Percentiles rank a stretch among this genome's conserved stretches.
phyloP scores from a whole-genome alignment of 2,797 vertebrate genomes.

The Margarornis squamiger region DNA sequence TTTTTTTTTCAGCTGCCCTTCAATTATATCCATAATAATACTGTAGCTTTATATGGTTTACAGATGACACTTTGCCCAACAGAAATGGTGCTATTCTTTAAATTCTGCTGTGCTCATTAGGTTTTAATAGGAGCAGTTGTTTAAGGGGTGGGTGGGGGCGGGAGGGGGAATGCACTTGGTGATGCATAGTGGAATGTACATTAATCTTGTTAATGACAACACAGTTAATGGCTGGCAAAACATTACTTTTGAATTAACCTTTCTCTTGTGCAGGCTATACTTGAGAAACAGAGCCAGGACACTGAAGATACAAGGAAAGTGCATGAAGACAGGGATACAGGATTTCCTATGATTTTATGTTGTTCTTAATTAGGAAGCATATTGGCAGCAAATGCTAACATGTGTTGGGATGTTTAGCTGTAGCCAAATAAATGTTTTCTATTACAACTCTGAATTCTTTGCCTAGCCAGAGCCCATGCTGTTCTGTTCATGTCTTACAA shows the following conservation, averaged over 20 bases:
- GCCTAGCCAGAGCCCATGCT: slow-evolving; percentile 86
- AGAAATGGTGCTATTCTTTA: slow-evolving; percentile 60
- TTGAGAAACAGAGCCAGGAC: slow-evolving; percentile 70
- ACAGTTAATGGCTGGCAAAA: slow-evolving; percentile 76
- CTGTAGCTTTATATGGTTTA: slow-evolving; percentile 59
- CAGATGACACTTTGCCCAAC: slow-evolving; percentile 44
- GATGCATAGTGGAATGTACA: slow-evolving; percentile 73
- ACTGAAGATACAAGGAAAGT: slow-evolving; percentile 69
- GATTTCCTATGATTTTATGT: slow-evolving; percentile 89
- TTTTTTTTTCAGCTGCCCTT: slow-evolving; percentile 31
- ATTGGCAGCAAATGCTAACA: slow-evolving; percentile 89
- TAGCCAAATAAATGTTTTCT: slow-evolving; percentile 96
- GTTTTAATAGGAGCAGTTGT: slow-evolving; percentile 77
- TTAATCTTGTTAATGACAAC: slow-evolving; percentile 79
- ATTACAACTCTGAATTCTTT: slow-evolving; percentile 87
- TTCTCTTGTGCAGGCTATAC: slow-evolving; percentile 44
- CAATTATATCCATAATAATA: slow-evolving; percentile 63
- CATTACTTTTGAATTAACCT: slow-evolving; percentile 75
- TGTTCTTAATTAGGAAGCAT: slow-evolving; percentile 86
- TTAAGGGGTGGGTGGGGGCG: slow-evolving; percentile 61
- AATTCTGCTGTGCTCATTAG: slow-evolving; percentile 71
- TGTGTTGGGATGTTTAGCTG: slow-evolving; percentile 88
- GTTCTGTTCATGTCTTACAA: slow-evolving; percentile 86
- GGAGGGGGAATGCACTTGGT: slow-evolving; percentile 62
- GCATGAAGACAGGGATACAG: slow-evolving; percentile 77